These are phyloP conservation scores for Vicugna pacos DNA, from an alignment of 2,113 vertebrate genomes.

Conservation along the genomic window DNA sequence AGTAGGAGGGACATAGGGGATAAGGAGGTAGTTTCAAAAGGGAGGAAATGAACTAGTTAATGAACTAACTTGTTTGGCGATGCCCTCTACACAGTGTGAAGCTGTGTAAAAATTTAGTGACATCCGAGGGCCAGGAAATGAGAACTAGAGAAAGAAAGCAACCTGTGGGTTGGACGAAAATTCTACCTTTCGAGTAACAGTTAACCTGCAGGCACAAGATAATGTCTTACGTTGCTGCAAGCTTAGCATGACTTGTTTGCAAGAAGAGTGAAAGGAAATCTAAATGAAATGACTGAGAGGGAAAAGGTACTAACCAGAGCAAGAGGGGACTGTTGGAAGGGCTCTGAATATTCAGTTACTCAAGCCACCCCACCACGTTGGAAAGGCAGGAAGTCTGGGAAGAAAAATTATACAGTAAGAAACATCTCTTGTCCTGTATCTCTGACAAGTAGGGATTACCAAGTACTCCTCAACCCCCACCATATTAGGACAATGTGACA, in stretches of 20 bases:
- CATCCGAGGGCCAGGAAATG: background rate
- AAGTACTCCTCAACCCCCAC: background rate
- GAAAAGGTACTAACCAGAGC: background rate
- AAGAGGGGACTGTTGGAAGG: too few species aligned
- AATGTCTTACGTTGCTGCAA: background rate
- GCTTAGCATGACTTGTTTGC: background rate
- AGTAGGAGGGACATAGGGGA: background rate
- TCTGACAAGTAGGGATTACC: background rate
- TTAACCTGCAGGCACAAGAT: background rate
- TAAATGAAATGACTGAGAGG: background rate
- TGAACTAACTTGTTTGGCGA: background rate
- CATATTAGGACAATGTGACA: background rate
- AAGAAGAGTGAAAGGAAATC: conserved; percentile 25
- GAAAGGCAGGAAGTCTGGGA: background rate
- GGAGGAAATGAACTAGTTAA: background rate
- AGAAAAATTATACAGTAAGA: background rate
- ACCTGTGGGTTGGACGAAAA: background rate
- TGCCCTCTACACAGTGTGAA: background rate
- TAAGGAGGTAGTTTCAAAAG: background rate
- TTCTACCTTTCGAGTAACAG: background rate
- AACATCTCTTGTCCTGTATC: background rate
- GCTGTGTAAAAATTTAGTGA: background rate
- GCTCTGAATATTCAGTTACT: background rate
- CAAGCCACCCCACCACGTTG: too few species aligned
- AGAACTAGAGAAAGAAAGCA: background rate